These are phyloP conservation scores for Emydura subglobosa DNA, from an alignment of 2,113 vertebrate genomes.

Conservation along the genomic window DNA sequence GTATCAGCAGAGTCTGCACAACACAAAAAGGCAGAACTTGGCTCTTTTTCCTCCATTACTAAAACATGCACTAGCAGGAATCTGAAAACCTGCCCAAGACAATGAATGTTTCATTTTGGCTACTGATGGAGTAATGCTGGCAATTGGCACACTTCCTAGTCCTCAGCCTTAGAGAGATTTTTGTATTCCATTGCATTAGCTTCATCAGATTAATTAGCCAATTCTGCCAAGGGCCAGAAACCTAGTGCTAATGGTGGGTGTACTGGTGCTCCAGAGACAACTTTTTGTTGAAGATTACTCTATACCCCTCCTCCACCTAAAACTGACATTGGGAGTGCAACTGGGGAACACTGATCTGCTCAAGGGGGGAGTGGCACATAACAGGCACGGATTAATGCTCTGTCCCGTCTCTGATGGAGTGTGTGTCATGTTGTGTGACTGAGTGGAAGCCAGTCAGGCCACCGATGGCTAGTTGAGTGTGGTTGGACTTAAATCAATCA, in stretches of 20 bases:
- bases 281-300: neutral
- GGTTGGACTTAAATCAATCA: neutral
- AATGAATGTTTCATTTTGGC: neutral
- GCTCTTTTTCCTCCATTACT: neutral
- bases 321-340: neutral
- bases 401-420: neutral
- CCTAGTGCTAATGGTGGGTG: neutral
- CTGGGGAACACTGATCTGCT: neutral
- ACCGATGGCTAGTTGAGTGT: neutral
- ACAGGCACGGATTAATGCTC: neutral
- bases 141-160: neutral
- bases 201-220: neutral
- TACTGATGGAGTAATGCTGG: neutral
- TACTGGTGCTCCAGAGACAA: neutral
- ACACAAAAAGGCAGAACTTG: neutral
- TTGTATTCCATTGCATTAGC: neutral
- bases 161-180: neutral
- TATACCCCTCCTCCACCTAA: too few species aligned
- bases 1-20: neutral
- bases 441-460: neutral
- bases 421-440: neutral
- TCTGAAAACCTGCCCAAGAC: neutral
- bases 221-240: neutral
- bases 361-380: neutral
- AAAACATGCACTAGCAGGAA: neutral